A percentile compares a stretch with the other conserved stretches of the same genome.
Conservation (phyloP, 2,888 invertebrate genomes). For the Leucoma salicis region DNA sequence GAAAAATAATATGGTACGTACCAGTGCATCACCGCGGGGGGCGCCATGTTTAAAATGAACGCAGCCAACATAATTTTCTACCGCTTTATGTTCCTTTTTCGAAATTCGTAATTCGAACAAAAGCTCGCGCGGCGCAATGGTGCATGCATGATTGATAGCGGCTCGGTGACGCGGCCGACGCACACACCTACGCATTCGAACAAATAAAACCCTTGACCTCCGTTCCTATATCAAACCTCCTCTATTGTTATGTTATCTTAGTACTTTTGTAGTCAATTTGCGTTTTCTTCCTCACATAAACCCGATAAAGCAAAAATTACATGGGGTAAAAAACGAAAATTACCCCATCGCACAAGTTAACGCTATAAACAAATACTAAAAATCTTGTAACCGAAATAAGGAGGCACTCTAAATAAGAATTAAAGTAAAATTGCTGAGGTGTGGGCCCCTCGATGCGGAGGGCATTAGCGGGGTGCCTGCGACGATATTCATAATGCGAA, state of each 20-base stretch:
- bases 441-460: slow-evolving; percentile 67
- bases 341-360: slow-evolving; percentile 67
- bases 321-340: slow-evolving; percentile 59
- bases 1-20: slow-evolving; percentile 59
- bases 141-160: slow-evolving; percentile 80
- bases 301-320: slow-evolving; percentile 11
- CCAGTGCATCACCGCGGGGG: slow-evolving; percentile 58
- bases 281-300: slow-evolving; percentile 49
- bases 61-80: slow-evolving; percentile 69
- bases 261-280: slow-evolving; percentile 46
- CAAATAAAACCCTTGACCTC: slow-evolving; percentile 73
- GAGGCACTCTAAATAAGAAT: slow-evolving; percentile 80
- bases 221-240: slow-evolving; percentile 39
- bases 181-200: slow-evolving; percentile 50
- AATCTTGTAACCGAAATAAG: slow-evolving; percentile 80
- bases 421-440: slow-evolving; percentile 80
- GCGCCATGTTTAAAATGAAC: slow-evolving; percentile 66
- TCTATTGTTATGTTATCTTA: slow-evolving; percentile 19
- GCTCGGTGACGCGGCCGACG: slow-evolving; percentile 64
- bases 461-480: slow-evolving; percentile 58
- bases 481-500: slow-evolving; percentile 81
- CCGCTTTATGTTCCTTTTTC: slow-evolving; percentile 72
- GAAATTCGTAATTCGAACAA: slow-evolving; percentile 78
- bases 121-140: slow-evolving; percentile 76
- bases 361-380: slow-evolving; percentile 79